phyloP scores from a whole-genome alignment of 1,140 invertebrate genomes.

The Scylla paramamosain region DNA sequence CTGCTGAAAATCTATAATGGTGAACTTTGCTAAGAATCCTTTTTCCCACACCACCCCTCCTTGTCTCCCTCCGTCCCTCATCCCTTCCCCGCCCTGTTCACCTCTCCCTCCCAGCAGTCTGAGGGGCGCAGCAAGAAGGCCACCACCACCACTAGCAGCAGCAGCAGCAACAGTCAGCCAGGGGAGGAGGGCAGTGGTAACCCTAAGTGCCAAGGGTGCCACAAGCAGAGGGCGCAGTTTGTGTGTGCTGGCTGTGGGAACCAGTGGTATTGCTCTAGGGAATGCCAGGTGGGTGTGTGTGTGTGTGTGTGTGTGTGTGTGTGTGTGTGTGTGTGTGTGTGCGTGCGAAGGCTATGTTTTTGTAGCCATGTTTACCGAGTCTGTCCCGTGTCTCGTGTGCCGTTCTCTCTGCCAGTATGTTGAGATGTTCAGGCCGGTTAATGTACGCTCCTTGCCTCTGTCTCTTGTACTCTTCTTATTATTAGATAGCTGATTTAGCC shows the following conservation, averaged over 20 bases:
- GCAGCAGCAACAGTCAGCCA: slow-evolving; percentile 82
- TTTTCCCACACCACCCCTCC: too few relatives aligned
- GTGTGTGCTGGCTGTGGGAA: slow-evolving; percentile 92
- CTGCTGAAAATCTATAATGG: too few relatives aligned
- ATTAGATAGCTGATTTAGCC: too few relatives aligned
- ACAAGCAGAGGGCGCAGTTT: slow-evolving; percentile 88
- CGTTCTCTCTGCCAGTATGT: neutral
- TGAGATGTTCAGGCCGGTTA: neutral
- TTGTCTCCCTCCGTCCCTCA: too few relatives aligned
- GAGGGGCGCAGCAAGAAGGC: slow-evolving; percentile 78
- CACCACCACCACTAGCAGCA: slow-evolving; percentile 80
- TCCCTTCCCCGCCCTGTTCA: too few relatives aligned
- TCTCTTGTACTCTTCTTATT: neutral
- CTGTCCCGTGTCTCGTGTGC: neutral
- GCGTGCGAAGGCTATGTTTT: neutral
- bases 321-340: neutral
- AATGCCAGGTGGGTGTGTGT: slow-evolving; percentile 87
- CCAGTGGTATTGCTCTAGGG: slow-evolving; percentile 94
- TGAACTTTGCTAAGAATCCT: too few relatives aligned
- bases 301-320: neutral
- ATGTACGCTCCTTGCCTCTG: neutral
- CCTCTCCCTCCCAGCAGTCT: slow-evolving; percentile 50
- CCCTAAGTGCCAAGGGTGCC: slow-evolving; percentile 88
- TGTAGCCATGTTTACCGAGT: neutral
- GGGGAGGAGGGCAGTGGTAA: slow-evolving; percentile 80